phyloP scores from a whole-genome alignment of 2,797 vertebrate genomes.

The Scyliorhinus canicula region DNA sequence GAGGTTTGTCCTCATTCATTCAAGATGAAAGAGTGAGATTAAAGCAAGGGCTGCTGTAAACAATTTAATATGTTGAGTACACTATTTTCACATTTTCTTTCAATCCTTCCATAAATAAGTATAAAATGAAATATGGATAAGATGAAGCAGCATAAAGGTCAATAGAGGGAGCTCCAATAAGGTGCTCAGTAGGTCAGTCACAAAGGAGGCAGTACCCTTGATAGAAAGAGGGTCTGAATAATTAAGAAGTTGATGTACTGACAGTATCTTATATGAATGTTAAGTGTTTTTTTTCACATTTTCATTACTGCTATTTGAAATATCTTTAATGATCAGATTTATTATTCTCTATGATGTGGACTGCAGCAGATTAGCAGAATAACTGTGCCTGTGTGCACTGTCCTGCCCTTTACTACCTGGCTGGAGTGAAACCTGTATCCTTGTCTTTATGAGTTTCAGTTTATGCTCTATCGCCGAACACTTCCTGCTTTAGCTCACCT shows the following conservation, averaged over 20 bases:
- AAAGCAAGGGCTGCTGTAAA: background rate
- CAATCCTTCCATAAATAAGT: background rate
- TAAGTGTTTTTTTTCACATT: background rate
- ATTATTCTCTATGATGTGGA: background rate
- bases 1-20: background rate
- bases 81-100: background rate
- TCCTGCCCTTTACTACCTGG: background rate
- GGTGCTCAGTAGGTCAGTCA: background rate
- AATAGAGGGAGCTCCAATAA: background rate
- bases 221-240: background rate
- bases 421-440: background rate
- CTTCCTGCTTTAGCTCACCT: background rate
- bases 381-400: background rate
- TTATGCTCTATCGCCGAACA: background rate
- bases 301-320: background rate
- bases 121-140: background rate
- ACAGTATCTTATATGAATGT: background rate
- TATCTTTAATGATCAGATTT: background rate
- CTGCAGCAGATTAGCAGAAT: background rate
- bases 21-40: background rate
- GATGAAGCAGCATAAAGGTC: background rate
- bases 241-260: background rate
- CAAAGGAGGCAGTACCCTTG: background rate
- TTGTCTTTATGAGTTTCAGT: background rate
- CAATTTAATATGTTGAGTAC: background rate